phyloP scores from a whole-genome alignment of 2,888 invertebrate genomes.

The Ellobium chinense region DNA sequence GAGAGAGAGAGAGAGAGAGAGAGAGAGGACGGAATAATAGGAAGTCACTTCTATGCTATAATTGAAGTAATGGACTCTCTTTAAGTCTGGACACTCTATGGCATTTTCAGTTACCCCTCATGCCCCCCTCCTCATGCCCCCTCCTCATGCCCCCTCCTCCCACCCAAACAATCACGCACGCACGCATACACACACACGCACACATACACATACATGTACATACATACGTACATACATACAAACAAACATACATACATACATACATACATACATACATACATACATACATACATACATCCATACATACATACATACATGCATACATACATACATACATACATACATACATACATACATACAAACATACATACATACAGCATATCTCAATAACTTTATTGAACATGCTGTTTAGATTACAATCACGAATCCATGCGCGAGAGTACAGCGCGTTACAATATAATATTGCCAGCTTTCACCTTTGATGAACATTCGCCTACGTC shows the following conservation, averaged over 20 bases:
- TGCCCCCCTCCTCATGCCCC: too few species aligned
- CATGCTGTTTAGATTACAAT: too few species aligned
- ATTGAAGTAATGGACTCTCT: too few species aligned
- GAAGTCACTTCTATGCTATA: too few species aligned
- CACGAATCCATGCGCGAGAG: too few species aligned
- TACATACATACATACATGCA: constrained; percentile 11
- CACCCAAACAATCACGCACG: constrained; percentile 1
- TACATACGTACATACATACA: neutral
- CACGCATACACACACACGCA: constrained; percentile 1
- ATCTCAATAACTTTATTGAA: too few species aligned
- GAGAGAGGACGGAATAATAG: neutral
- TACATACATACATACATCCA: constrained; percentile 11
- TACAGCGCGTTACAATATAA: too few species aligned
- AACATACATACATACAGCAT: neutral
- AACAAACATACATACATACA: constrained; percentile 6
- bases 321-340: constrained; percentile 13
- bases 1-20: constrained; percentile 32
- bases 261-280: constrained; percentile 2
- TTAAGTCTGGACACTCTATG: too few species aligned
- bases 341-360: constrained; percentile 11
- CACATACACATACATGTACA: neutral
- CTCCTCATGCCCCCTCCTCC: too few species aligned
- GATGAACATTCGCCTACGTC: too few species aligned
- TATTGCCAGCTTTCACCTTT: too few species aligned
- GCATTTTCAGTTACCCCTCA: too few species aligned